Evolutionary conservation across 2,113 vertebrate genomes (phyloP).

Genomic region (Macquaria australasica): DNA sequence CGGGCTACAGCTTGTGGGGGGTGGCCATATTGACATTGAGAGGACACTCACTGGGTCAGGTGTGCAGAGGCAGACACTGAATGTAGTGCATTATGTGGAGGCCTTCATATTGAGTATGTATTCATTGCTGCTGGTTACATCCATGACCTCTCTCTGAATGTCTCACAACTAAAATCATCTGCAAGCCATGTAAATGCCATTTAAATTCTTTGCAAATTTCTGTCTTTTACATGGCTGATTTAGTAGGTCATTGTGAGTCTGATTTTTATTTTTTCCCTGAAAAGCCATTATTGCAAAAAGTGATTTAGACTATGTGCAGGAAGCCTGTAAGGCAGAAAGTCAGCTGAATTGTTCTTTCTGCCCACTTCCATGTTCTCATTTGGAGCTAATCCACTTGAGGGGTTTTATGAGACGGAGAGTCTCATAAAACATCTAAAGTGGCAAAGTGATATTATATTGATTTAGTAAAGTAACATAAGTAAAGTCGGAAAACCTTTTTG

Average conservation of each 20-base stretch:
- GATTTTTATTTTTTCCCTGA: conserved; percentile 12
- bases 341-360: conserved; percentile 56
- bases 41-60: conserved; percentile 72
- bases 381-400: conserved; percentile 61
- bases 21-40: conserved; percentile 80
- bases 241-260: conserved; percentile 28
- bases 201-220: conserved; percentile 38
- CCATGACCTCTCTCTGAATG: neutral
- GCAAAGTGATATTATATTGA: conserved; percentile 64
- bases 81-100: neutral
- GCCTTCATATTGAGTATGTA: conserved; percentile 10
- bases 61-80: conserved; percentile 41
- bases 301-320: conserved; percentile 43
- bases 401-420: conserved; percentile 50
- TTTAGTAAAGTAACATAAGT: conserved; percentile 56
- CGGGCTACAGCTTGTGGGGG: conserved; percentile 63
- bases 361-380: conserved; percentile 65
- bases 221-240: conserved; percentile 45
- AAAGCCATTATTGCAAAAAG: conserved; percentile 56
- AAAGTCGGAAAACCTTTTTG: conserved; percentile 30
- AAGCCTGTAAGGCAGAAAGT: conserved; percentile 58
- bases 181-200: conserved; percentile 33
- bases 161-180: conserved; percentile 1
- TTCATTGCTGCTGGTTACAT: conserved; percentile 20
- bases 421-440: conserved; percentile 18